Base-by-base conservation (phyloP, 2,113 vertebrate species). In the Anguilla rostrata region DNA sequence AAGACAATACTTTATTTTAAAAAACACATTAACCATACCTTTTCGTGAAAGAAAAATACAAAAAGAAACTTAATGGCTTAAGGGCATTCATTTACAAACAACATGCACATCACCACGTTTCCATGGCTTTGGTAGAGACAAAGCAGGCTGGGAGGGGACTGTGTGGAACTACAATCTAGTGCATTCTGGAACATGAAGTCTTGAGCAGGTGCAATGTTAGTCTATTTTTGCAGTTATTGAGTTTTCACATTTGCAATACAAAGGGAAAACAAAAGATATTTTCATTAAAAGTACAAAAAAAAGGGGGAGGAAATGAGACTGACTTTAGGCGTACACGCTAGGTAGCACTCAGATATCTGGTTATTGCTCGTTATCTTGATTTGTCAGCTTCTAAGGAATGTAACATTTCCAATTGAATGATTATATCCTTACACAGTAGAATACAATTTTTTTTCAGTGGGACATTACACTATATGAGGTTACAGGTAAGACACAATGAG, bases 61-160 rank as follows among this genome's bases (percentile, higher is more conserved):
- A 90, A 91, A 87, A 86, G 60, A 88, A 43, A 78, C 83, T 71
- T 91, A 78, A 86, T 83, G 86, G 88, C 43, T 91, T 83, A 90
- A 85, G 83, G 87, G 66, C 90, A 91, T 92, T 94, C 82, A 20
- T 56, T 89, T 92, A 91, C 88, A 87, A 87, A 89, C 90, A 86
- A 88, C 94, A 95, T 94, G 93, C 93, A 92, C 80, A 88, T 90
- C 86, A 91, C 88, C 87, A 86, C 82, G 63, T 81, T 81, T 40
- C 41, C 86, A 53, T 86, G 85, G 87, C 87, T 85, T 84, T 63
- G 84, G 40, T 80, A 87, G 40, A 84, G 63, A 85, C 83, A 46
- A 75, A 71, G 60, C 85, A 78, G 22, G 22, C 22, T 85, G 29
- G 22, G 40, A 57, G 83, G 34, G 66, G 46, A 49, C 34, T 83